Conservation (phyloP, 2,113 vertebrate genomes). For the Ctenodactylus gundi region DNA sequence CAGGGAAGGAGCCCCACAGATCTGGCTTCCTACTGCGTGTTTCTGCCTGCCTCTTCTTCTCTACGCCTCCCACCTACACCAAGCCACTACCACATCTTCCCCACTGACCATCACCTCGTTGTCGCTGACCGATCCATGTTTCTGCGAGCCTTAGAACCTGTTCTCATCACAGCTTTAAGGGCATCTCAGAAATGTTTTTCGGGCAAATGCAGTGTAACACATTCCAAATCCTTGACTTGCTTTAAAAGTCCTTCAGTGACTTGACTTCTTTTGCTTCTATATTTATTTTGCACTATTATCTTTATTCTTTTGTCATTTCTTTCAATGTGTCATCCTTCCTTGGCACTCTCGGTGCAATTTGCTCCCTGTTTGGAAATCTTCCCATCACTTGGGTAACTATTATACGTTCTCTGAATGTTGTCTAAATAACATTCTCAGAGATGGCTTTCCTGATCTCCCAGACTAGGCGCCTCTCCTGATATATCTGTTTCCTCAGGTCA, state of each 20-base stretch:
- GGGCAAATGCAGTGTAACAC: not conserved
- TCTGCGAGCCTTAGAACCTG: not conserved
- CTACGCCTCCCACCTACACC: not conserved
- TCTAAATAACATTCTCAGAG: slow-evolving; percentile 1
- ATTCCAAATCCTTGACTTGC: not conserved
- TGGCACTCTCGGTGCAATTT: not conserved
- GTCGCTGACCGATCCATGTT: not conserved
- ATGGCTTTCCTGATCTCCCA: not conserved
- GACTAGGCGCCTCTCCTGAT: not conserved
- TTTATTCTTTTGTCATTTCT: not conserved
- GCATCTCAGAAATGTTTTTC: not conserved
- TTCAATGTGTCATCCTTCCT: not conserved
- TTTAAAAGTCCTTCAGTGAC: not conserved
- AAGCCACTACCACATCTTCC: not conserved
- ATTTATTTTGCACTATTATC: not conserved
- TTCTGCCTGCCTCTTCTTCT: not conserved
- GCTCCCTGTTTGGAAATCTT: not conserved
- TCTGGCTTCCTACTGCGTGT: not conserved
- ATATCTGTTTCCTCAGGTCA: not conserved
- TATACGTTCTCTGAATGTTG: not conserved
- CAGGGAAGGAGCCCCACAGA: not conserved
- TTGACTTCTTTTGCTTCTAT: slow-evolving; percentile 2
- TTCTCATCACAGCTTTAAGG: not conserved
- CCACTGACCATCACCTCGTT: too few relatives aligned
- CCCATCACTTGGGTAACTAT: not conserved